Conservation (phyloP, 2,797 vertebrate genomes). For the Hydrophis major region DNA sequence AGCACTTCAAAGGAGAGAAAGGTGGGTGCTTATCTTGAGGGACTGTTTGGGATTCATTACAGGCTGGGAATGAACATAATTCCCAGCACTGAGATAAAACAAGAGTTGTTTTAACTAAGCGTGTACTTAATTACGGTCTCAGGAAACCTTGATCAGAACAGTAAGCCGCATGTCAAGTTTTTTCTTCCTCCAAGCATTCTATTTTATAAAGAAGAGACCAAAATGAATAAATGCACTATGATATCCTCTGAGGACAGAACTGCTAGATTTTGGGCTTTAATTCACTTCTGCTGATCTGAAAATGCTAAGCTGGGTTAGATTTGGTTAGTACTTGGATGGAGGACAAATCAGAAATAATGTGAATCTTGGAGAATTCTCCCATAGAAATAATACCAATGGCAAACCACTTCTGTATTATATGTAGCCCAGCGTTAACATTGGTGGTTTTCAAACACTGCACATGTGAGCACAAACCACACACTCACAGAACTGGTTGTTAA, state of each 20-base stretch:
- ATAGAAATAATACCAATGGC: not conserved
- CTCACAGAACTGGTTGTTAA: too few species aligned
- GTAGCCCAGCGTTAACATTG: not conserved
- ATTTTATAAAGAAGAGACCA: not conserved
- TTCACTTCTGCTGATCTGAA: not conserved
- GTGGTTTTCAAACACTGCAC: too few species aligned
- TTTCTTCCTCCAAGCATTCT: not conserved
- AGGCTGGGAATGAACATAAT: too few species aligned
- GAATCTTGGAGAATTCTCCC: not conserved
- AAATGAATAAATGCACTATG: not conserved
- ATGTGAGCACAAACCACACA: too few species aligned
- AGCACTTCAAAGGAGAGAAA: too few species aligned
- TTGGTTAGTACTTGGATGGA: not conserved
- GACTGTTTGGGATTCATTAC: too few species aligned
- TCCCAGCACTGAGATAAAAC: too few species aligned
- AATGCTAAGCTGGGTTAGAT: not conserved
- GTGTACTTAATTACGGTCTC: too few species aligned
- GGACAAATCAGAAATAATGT: not conserved
- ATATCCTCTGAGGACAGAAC: not conserved
- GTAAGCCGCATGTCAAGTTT: not conserved
- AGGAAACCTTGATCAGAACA: too few species aligned
- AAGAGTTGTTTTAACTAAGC: too few species aligned
- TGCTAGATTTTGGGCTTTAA: not conserved
- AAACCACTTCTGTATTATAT: not conserved
- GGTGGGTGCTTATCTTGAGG: too few species aligned